phyloP scores from a whole-genome alignment of 2,888 invertebrate genomes.

The Allolobophora icterica region DNA sequence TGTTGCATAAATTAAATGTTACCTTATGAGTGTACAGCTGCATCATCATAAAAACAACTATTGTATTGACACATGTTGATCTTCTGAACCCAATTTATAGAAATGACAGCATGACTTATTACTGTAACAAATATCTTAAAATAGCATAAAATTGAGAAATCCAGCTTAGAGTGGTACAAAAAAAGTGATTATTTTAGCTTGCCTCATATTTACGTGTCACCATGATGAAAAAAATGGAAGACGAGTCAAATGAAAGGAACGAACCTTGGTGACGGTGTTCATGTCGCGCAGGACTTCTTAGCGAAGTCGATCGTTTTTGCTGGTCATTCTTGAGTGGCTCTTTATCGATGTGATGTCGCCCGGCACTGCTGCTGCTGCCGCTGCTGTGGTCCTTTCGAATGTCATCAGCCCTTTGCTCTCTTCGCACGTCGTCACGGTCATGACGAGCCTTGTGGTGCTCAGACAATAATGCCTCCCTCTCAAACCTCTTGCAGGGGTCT shows the following conservation, averaged over 20 bases:
- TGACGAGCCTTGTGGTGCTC: not conserved
- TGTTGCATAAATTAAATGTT: too few species aligned
- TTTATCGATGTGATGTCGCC: not conserved
- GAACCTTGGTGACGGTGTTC: constrained; percentile 20
- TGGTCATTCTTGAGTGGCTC: not conserved
- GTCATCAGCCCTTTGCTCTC: not conserved
- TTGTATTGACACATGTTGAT: not conserved
- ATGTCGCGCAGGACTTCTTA: not conserved
- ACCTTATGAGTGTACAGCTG: too few species aligned
- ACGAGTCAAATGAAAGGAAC: not conserved
- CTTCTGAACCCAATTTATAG: not conserved
- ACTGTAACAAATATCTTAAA: too few species aligned
- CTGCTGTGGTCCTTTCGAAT: not conserved
- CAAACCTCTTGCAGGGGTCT: not conserved
- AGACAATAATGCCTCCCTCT: not conserved
- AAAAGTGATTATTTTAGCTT: not conserved
- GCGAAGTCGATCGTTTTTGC: not conserved
- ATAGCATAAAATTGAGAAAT: too few species aligned
- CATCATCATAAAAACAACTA: too few species aligned
- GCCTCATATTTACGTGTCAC: not conserved
- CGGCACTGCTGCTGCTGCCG: not conserved
- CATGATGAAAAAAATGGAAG: not conserved
- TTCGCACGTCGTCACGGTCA: not conserved
- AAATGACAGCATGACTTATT: not conserved
- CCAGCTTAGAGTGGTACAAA: too few species aligned